phyloP scores from a whole-genome alignment of 2,113 vertebrate genomes.

The Corydoras maculifer region DNA sequence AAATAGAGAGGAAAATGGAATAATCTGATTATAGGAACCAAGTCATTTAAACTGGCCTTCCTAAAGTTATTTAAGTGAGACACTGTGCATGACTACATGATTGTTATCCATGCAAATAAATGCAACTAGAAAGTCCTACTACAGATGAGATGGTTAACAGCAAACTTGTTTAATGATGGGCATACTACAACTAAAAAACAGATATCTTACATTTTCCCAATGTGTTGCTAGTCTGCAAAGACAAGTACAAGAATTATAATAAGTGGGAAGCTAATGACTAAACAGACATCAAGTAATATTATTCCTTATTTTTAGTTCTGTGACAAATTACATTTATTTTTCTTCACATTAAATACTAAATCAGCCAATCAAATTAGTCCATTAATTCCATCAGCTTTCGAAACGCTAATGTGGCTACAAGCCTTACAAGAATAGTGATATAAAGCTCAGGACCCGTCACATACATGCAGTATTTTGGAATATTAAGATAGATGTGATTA shows the following conservation, averaged over 20 bases:
- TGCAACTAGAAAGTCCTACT: neutral
- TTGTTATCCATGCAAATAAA: constrained; percentile 4
- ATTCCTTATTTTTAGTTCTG: constrained; percentile 7
- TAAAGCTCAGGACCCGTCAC: no score
- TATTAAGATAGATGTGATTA: no score
- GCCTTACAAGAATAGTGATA: no score
- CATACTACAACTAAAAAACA: constrained; percentile 22
- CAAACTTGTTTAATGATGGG: neutral
- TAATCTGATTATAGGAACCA: neutral
- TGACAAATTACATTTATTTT: neutral
- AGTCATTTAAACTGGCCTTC: neutral
- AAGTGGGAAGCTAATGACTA: neutral
- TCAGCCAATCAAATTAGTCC: no score
- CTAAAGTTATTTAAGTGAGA: neutral
- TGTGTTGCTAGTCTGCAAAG: constrained; percentile 77
- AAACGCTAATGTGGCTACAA: no score
- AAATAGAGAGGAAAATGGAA: neutral
- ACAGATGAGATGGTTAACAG: constrained; percentile 10
- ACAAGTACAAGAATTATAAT: constrained; percentile 45
- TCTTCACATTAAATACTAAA: no score
- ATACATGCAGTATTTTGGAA: no score
- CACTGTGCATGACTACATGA: neutral
- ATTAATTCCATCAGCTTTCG: no score
- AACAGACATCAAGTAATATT: neutral
- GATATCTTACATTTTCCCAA: constrained; percentile 92